phyloP scores from a whole-genome alignment of 2,888 invertebrate species.

The Drepana falcataria region DNA sequence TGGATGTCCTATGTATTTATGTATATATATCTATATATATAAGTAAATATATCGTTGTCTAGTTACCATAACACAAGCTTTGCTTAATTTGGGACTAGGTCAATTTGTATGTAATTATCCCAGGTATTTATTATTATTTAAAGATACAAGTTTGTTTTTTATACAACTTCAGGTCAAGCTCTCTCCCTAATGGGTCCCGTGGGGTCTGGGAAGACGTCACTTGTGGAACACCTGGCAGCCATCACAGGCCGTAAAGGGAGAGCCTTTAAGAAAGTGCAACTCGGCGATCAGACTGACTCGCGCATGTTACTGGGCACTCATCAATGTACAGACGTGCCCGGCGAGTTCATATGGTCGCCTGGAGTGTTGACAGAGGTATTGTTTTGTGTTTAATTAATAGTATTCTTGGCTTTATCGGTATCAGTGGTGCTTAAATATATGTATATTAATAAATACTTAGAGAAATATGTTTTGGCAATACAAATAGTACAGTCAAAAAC shows the following conservation, averaged over 20 bases:
- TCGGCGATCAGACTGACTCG: slow-evolving; percentile 98
- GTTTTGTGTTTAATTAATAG: not conserved
- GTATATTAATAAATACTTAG: too few species aligned
- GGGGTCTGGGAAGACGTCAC: slow-evolving; percentile 95
- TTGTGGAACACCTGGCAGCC: slow-evolving; percentile 92
- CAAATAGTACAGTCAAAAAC: too few species aligned
- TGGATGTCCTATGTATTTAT: too few species aligned
- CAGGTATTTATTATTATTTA: slow-evolving; percentile 3
- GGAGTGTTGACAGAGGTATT: slow-evolving; percentile 92
- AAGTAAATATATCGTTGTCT: too few species aligned
- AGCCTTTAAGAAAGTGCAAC: slow-evolving; percentile 88
- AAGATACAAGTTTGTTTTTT: slow-evolving; percentile 1
- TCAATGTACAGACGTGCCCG: slow-evolving; percentile 96
- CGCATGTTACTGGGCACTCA: slow-evolving; percentile 96
- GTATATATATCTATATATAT: too few species aligned
- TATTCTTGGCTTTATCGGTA: too few species aligned
- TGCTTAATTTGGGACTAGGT: too few species aligned
- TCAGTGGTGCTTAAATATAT: too few species aligned
- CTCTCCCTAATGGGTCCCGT: slow-evolving; percentile 91
- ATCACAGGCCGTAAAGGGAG: slow-evolving; percentile 82
- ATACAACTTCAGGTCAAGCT: slow-evolving; percentile 68
- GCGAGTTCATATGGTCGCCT: slow-evolving; percentile 97
- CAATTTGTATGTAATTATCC: too few species aligned
- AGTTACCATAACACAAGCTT: too few species aligned
- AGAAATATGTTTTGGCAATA: too few species aligned